These are phyloP conservation scores for Calyptommatus sinebrachiatus DNA, from an alignment of 2,113 vertebrate species.

Conservation along the genomic window DNA sequence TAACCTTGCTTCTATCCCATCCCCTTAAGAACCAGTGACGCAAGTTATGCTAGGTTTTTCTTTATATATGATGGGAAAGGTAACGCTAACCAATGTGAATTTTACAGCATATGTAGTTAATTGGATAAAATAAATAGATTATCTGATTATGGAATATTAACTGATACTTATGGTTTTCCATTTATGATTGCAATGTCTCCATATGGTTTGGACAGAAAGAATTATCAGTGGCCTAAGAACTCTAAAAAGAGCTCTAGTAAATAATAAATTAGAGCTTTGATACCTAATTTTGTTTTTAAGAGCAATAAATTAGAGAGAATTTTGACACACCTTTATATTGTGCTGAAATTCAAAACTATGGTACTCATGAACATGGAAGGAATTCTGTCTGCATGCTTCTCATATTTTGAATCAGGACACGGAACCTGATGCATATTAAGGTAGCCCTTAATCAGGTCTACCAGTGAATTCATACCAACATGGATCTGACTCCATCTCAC, in stretches of 20 bases:
- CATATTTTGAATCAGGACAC: too few species aligned
- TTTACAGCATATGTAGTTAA: conserved; percentile 47
- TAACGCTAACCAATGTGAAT: neutral
- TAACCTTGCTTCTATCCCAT: too few species aligned
- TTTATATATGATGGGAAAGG: neutral
- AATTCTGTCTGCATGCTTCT: too few species aligned
- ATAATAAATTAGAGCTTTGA: conserved; percentile 61
- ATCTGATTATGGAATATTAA: conserved; percentile 65
- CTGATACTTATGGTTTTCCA: conserved; percentile 48
- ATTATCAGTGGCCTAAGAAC: conserved; percentile 46
- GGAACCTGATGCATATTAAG: too few species aligned
- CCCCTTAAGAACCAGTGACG: too few species aligned
- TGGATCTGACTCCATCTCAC: too few species aligned
- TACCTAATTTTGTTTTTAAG: conserved; percentile 51
- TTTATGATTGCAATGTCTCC: conserved; percentile 65
- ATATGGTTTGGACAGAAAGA: conserved; percentile 50
- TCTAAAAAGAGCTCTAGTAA: conserved; percentile 55
- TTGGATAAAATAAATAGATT: conserved; percentile 60
- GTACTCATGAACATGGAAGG: too few species aligned
- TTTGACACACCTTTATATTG: conserved; percentile 41
- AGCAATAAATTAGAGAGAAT: conserved; percentile 40
- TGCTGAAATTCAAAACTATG: too few species aligned
- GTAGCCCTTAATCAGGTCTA: too few species aligned
- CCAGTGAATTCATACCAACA: too few species aligned
- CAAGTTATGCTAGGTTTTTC: too few species aligned